These are phyloP conservation scores for Anseranas semipalmata DNA, from an alignment of 2,113 vertebrate species.

Conservation along the genomic window DNA sequence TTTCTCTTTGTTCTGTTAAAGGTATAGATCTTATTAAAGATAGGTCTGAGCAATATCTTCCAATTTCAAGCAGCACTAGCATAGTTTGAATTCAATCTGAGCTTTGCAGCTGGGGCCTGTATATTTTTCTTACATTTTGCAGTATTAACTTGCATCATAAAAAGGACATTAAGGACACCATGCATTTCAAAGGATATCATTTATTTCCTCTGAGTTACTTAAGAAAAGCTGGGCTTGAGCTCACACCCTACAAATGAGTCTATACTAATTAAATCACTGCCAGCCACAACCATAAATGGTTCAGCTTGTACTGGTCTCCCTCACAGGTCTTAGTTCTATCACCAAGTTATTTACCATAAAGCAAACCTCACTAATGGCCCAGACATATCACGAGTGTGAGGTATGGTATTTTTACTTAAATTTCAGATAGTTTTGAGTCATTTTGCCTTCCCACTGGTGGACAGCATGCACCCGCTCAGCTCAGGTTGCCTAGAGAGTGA, in stretches of 20 bases:
- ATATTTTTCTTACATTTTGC: not conserved
- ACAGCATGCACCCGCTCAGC: not conserved
- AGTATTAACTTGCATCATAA: not conserved
- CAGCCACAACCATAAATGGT: not conserved
- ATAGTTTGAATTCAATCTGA: slow-evolving; percentile 17
- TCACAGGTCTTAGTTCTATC: not conserved
- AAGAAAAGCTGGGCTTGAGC: not conserved
- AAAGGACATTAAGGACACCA: not conserved
- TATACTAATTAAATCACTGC: slow-evolving; percentile 19
- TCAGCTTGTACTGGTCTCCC: not conserved
- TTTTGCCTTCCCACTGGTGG: not conserved
- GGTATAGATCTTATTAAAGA: slow-evolving; percentile 12
- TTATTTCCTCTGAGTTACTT: slow-evolving; percentile 31
- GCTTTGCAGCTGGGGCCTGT: not conserved
- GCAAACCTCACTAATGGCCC: not conserved
- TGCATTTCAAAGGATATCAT: not conserved
- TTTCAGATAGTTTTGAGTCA: not conserved
- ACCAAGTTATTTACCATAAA: not conserved
- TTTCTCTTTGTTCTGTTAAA: not conserved
- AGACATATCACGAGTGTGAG: not conserved
- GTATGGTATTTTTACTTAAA: not conserved
- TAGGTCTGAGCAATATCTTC: not conserved
- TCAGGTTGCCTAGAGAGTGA: accelerated
- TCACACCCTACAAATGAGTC: not conserved
- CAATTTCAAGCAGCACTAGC: not conserved